These are phyloP conservation scores for Rotaria macrura DNA, from an alignment of 2,888 invertebrate species.

Conservation along the genomic window DNA sequence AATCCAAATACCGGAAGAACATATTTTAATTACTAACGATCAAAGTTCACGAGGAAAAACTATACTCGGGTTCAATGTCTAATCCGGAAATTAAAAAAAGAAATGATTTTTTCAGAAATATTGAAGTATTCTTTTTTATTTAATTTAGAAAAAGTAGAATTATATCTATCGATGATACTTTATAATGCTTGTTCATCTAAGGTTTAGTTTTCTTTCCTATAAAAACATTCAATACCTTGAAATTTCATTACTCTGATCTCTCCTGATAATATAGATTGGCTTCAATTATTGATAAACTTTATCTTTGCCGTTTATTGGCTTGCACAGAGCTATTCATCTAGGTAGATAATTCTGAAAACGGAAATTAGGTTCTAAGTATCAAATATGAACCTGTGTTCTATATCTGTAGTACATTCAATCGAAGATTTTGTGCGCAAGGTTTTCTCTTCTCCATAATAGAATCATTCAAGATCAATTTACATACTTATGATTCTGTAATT, in stretches of 20 bases:
- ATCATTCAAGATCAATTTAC: neutral
- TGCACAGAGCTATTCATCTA: neutral
- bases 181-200: neutral
- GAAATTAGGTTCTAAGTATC: too few relatives aligned
- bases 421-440: neutral
- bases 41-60: too few relatives aligned
- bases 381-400: neutral
- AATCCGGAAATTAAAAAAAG: neutral
- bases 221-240: neutral
- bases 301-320: neutral
- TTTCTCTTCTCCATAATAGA: neutral
- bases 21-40: too few relatives aligned
- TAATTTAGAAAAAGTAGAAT: neutral
- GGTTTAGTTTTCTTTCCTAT: neutral
- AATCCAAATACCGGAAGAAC: too few relatives aligned
- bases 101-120: neutral
- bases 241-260: neutral
- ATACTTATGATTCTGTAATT: neutral
- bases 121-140: neutral
- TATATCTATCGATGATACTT: neutral
- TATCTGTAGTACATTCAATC: neutral
- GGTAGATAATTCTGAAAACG: neutral
- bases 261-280: too few relatives aligned
- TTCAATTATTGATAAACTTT: neutral
- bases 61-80: neutral